Conservation (phyloP, 2,113 vertebrate genomes). For the Pangasianodon hypophthalmus region DNA sequence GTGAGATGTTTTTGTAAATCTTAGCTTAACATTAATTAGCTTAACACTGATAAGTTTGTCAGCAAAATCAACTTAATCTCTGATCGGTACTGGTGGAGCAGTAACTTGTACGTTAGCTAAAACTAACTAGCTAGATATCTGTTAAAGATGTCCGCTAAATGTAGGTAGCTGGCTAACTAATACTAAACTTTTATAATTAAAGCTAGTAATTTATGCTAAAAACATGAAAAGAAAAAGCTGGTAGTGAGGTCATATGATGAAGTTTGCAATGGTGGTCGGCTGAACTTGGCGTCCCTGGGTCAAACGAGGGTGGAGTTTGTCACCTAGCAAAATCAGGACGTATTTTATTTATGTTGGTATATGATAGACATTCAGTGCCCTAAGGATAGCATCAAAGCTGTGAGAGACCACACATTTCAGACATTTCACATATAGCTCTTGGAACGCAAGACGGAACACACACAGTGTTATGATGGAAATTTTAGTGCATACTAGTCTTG, state of each 20-base stretch:
- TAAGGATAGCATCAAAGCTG: not conserved
- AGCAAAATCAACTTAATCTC: not conserved
- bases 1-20: not conserved
- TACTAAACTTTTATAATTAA: not conserved
- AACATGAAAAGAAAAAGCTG: not conserved
- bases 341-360: not conserved
- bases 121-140: not conserved
- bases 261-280: not conserved
- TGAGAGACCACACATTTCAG: not conserved
- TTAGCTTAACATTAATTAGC: not conserved
- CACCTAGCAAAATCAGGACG: not conserved
- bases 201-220: not conserved
- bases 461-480: not conserved
- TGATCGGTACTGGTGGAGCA: not conserved
- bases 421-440: not conserved
- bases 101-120: not conserved
- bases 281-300: not conserved
- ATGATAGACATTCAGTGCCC: not conserved
- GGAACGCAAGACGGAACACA: not conserved
- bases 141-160: not conserved
- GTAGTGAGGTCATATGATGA: not conserved
- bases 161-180: not conserved
- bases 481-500: not conserved
- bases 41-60: not conserved
- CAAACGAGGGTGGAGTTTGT: not conserved